phyloP scores from a whole-genome alignment of 2,797 vertebrate genomes.

The Enteromius anoplus region DNA sequence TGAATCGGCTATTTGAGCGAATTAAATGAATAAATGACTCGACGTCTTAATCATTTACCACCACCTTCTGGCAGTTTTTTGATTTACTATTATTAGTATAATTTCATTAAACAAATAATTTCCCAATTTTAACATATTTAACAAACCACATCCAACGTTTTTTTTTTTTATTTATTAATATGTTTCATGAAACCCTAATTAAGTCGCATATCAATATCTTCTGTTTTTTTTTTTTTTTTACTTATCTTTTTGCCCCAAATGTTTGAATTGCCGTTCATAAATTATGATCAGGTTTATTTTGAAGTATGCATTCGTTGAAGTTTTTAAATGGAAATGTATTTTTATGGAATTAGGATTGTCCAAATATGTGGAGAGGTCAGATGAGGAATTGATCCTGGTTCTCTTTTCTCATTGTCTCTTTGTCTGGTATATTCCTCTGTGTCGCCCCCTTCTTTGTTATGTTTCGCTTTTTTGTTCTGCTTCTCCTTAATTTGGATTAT shows the following conservation, averaged over 20 bases:
- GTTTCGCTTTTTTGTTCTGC: conserved; percentile 26
- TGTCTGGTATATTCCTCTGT: conserved; percentile 42
- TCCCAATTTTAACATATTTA: too few species aligned
- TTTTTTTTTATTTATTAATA: background rate
- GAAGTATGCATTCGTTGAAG: background rate
- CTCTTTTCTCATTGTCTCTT: conserved; percentile 22
- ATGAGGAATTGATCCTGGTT: conserved; percentile 38
- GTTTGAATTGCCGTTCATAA: background rate
- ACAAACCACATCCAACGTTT: too few species aligned
- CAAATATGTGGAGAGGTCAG: conserved; percentile 14
- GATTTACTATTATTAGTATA: too few species aligned
- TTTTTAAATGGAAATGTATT: background rate
- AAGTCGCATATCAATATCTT: background rate
- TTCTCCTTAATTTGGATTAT: background rate
- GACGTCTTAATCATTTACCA: too few species aligned
- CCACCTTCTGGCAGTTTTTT: too few species aligned
- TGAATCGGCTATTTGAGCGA: too few species aligned
- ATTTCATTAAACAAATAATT: too few species aligned
- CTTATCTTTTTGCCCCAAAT: too few species aligned
- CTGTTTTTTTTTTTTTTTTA: background rate
- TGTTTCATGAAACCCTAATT: background rate
- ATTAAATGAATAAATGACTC: too few species aligned
- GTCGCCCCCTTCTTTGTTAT: conserved; percentile 22
- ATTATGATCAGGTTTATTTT: background rate
- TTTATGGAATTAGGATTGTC: conserved; percentile 28